These are phyloP conservation scores for Atlantisia rogersi DNA, from an alignment of 2,113 vertebrate species.

Conservation along the genomic window DNA sequence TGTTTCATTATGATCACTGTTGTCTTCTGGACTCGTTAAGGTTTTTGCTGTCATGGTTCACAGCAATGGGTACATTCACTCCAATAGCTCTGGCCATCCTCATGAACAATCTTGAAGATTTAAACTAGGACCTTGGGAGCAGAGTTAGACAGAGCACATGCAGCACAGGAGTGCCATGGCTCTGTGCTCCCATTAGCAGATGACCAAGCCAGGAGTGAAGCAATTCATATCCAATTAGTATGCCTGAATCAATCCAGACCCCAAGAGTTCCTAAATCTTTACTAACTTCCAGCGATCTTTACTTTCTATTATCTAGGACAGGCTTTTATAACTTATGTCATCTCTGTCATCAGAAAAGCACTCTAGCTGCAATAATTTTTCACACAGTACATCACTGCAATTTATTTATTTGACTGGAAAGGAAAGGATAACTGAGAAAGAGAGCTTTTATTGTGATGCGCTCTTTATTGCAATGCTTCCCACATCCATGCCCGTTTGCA, in stretches of 20 bases:
- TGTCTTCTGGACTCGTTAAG: not conserved
- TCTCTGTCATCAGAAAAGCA: conserved; percentile 17
- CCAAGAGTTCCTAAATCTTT: not conserved
- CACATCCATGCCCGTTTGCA: conserved; percentile 21
- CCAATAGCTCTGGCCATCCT: not conserved
- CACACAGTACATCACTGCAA: conserved; percentile 16
- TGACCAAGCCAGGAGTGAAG: not conserved
- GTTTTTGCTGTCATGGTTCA: not conserved
- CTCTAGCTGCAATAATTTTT: conserved; percentile 48
- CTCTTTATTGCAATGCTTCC: conserved; percentile 13
- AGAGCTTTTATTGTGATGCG: conserved; percentile 34
- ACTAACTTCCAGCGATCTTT: conserved; percentile 15
- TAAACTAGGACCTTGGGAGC: not conserved
- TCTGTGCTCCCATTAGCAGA: not conserved
- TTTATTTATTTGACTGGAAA: conserved; percentile 57
- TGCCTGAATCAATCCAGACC: not conserved
- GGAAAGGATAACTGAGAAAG: conserved; percentile 9
- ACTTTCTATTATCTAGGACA: conserved; percentile 22
- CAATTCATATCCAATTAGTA: not conserved
- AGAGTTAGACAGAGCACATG: not conserved
- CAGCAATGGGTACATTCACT: not conserved
- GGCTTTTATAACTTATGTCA: conserved; percentile 8
- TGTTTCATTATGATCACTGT: not conserved
- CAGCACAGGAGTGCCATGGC: not conserved
- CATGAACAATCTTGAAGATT: not conserved